Evolutionary conservation across 2,888 invertebrate genomes (phyloP), one percentile per base, ranked within the genome.

Genomic region (Dicyrtomina minuta): DNA sequence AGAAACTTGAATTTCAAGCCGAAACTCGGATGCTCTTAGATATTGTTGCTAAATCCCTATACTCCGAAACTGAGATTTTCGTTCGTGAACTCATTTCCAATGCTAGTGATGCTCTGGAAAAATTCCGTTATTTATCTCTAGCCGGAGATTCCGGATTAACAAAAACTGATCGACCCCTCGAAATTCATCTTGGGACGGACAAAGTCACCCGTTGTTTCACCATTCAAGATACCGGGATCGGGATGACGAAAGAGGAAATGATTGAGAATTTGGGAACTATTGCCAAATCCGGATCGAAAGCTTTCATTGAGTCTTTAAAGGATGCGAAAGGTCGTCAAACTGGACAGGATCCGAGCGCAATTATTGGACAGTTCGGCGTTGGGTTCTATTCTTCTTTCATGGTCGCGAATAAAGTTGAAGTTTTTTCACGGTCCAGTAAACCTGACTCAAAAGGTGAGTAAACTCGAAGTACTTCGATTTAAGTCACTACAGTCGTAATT

Each of bases 1-100:
- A 85, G 56, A 90, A 89, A 80, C 90, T 90, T 83, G 95, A 96
- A 81, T 98, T 98, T 81, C 94, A 97, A 82, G 97, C 98, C 0
- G 98, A 98, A 84, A 98, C 97, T 0, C 86, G 91, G 72, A 96
- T 96, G 90, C 82, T 98, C 49, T 83, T 98, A 60, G 96, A 98
- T 81, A 98, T 98, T 82, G 98, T 98, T 0, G 98, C 98, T 0
- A 90, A 93, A 80, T 97, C 97, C 0, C 84, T 98, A 44, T 98
- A 98, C 83, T 97, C 97, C 0, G 96, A 98, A 79, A 96, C 96
- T 83, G 97, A 98, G 91, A 96, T 98, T 10, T 98, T 98, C 81
- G 89, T 98, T 13, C 87, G 97, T 76, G 97, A 98, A 82, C 83
- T 98, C 46, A 93, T 98, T 75, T 97, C 97, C 0, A 98, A 98